phyloP scores from a whole-genome alignment of 2,797 vertebrate genomes.

The Amazona ochrocephala region DNA sequence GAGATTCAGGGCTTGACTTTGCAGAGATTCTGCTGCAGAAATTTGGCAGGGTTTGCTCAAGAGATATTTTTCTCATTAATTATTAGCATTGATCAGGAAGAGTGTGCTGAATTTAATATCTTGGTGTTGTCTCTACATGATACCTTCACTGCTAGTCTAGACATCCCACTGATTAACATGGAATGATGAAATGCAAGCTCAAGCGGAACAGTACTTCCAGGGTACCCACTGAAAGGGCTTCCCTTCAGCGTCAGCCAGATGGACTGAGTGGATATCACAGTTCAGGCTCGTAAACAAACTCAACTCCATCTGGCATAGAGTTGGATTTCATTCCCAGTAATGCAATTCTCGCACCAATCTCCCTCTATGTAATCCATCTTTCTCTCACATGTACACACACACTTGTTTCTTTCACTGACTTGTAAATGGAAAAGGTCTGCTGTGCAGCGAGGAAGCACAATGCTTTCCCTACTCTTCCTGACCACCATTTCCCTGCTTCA shows the following conservation, averaged over 20 bases:
- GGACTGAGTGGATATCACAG: not conserved
- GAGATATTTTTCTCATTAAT: not conserved
- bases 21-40: not conserved
- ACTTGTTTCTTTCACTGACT: not conserved
- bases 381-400: not conserved
- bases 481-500: not conserved
- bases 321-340: conserved; percentile 11
- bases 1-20: not conserved
- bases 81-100: not conserved
- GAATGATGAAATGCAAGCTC: not conserved
- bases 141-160: not conserved
- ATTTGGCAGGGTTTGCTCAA: not conserved
- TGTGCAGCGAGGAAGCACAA: not conserved
- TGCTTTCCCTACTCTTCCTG: not conserved
- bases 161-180: not conserved
- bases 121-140: not conserved
- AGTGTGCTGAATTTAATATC: not conserved
- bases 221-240: not conserved
- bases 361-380: not conserved
- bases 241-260: conserved; percentile 13
- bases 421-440: not conserved
- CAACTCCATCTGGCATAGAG: conserved; percentile 41
- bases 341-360: not conserved
- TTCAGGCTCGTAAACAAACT: not conserved
- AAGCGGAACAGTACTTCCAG: not conserved